Evolutionary conservation across 2,888 invertebrate species (phyloP), one percentile per base, ranked within the genome.

Genomic region (Drosophila macrothrix): DNA sequence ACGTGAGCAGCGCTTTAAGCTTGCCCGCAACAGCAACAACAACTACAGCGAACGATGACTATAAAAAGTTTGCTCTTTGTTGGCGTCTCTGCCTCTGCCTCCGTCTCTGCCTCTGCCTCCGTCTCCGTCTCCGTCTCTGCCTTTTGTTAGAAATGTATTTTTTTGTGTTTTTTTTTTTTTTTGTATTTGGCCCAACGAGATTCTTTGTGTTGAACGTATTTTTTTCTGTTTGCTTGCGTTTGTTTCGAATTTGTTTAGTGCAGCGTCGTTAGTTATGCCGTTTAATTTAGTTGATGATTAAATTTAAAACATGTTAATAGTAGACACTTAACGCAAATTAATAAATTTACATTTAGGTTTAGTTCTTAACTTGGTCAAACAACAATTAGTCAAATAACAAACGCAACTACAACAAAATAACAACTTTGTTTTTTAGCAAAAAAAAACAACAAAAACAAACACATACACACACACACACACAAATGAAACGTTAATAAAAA

Each of bases 191-290:
- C 70, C 70, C 66, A 77, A 60, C 78, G 76, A 78, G 78, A 77
- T 78, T 78, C 82, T 78, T 78, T 78, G 78, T 81, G 78, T 71
- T 78, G 67, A 71, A 77, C 55, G 46, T 25, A 46, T 81, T 67
- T 75, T 39, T 66, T 49, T 52, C 67, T 67, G 67, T 73, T 76
- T 73, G 64, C 55, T 73, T 71, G 75, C 54, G 56, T 74, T 85
- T 78, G 79, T 81, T 77, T 80, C 86, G 88, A 79, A 83, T 88
- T 80, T 78, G 86, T 80, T 84, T 91, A 86, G 91, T 89, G 81
- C 89, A 91, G 89, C 83, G 89, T 88, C 76, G 82, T 88, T 90
- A 90, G 78, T 83, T 81, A 85, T 86, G 89, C 82, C 91, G 86
- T 90, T 88, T 91, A 83, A 86, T 91, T 85, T 83, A 88, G 90